Percentiles rank a stretch among this genome's conserved stretches.
phyloP scores from a whole-genome alignment of 2,113 vertebrate genomes.

The Stictonetta naevosa region DNA sequence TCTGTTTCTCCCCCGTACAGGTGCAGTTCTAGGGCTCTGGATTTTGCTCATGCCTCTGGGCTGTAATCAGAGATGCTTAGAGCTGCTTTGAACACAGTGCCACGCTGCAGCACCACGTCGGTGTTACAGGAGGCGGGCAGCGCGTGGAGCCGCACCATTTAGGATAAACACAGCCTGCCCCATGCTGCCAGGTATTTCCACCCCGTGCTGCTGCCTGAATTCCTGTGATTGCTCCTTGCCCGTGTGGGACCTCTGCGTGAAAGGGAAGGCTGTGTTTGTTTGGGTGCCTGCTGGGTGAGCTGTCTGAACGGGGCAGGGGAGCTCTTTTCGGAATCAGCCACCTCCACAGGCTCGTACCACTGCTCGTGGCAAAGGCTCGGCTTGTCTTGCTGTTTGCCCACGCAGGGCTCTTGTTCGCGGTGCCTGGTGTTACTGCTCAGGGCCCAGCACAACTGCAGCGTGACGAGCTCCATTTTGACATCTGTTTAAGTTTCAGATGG shows the following conservation, averaged over 20 bases:
- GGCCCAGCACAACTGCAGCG: rapidly evolving
- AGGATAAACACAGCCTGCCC: background rate
- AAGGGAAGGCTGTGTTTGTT: background rate
- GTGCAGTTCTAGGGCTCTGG: background rate
- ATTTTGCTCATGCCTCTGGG: background rate
- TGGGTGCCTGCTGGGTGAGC: background rate
- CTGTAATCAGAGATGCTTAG: background rate
- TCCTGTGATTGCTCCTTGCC: rapidly evolving
- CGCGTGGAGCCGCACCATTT: background rate
- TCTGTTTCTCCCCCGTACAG: background rate
- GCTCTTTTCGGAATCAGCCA: rapidly evolving
- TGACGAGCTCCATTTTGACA: background rate
- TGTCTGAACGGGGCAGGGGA: rapidly evolving
- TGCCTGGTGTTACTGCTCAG: background rate
- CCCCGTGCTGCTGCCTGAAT: background rate
- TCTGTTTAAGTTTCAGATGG: background rate
- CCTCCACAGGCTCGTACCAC: background rate
- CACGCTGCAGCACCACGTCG: background rate
- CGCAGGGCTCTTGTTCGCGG: rapidly evolving
- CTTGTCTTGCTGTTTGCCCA: background rate
- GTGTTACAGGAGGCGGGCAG: background rate
- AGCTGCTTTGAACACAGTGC: background rate
- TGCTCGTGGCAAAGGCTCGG: background rate
- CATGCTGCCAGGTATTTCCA: background rate
- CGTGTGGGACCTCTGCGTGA: background rate